phyloP scores from a whole-genome alignment of 2,888 invertebrate genomes.

The Watsonalla binaria region DNA sequence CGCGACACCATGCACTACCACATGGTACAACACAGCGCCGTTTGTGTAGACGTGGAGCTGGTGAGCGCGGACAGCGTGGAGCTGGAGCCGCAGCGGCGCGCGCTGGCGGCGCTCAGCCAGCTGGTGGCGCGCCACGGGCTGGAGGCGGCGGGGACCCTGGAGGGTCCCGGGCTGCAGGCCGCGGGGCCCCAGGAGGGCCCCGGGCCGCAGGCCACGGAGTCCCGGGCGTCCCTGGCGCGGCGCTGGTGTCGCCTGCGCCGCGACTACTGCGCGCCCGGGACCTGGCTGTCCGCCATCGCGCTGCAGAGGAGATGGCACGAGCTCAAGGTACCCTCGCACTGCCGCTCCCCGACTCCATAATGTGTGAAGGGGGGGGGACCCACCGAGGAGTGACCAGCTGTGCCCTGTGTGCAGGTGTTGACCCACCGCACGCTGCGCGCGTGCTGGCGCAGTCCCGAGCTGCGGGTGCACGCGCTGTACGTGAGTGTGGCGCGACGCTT shows the following conservation, averaged over 20 bases:
- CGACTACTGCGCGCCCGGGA: constrained; percentile 8
- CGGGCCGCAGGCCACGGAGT: neutral
- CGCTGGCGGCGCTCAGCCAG: constrained; percentile 13
- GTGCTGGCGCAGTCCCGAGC: neutral
- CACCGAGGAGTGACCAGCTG: too few relatives aligned
- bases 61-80: neutral
- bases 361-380: too few relatives aligned
- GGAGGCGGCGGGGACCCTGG: neutral
- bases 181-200: neutral
- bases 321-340: constrained; percentile 14
- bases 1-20: neutral
- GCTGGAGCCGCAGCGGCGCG: constrained; percentile 2
- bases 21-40: neutral
- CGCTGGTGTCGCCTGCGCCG: neutral
- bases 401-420: neutral
- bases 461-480: neutral
- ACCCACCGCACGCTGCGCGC: neutral
- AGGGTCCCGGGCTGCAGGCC: neutral
- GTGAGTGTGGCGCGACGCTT: constrained; percentile 5
- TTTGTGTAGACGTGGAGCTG: neutral
- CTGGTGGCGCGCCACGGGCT: constrained; percentile 30
- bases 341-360: neutral
- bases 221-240: neutral
- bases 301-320: constrained; percentile 44
- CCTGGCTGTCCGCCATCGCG: constrained; percentile 19